These are phyloP conservation scores for Himantopus leucocephalus DNA, from an alignment of 2,113 vertebrate species.

Conservation along the genomic window DNA sequence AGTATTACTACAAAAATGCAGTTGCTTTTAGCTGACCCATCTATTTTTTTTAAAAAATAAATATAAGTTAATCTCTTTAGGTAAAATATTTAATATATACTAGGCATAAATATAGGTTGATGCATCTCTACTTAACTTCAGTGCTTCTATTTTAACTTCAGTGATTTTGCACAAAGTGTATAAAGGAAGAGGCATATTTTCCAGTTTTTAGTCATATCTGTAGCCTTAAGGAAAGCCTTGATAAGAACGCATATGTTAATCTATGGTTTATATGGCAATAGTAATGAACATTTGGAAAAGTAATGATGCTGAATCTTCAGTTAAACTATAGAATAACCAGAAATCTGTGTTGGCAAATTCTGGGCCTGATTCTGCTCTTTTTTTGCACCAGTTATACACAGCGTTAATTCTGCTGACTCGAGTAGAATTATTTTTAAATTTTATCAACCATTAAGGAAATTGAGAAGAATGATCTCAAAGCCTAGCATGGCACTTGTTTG, in stretches of 20 bases:
- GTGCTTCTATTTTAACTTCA: conserved; percentile 49
- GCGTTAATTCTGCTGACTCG: not conserved
- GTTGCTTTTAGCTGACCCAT: not conserved
- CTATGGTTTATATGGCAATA: conserved; percentile 24
- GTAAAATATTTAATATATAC: conserved; percentile 30
- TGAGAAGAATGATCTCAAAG: not conserved
- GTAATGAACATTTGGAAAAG: not conserved
- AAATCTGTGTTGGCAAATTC: conserved; percentile 8
- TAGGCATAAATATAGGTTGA: conserved; percentile 34
- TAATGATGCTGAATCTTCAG: conserved; percentile 10
- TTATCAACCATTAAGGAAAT: not conserved
- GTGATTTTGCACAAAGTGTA: not conserved
- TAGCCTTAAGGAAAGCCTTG: conserved; percentile 39
- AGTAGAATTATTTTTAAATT: not conserved
- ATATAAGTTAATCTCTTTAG: conserved; percentile 36
- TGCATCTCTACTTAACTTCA: conserved; percentile 20
- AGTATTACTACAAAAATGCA: not conserved
- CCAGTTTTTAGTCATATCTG: not conserved
- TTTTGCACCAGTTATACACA: not conserved
- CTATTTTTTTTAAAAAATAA: conserved; percentile 28
- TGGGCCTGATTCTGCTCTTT: conserved; percentile 23
- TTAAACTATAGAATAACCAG: conserved; percentile 21
- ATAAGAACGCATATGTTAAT: conserved; percentile 6
- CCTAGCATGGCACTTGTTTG: not conserved
- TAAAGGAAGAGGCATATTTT: conserved; percentile 7